phyloP scores from a whole-genome alignment of 2,888 invertebrate species.

The Ptychoptera albimana region DNA sequence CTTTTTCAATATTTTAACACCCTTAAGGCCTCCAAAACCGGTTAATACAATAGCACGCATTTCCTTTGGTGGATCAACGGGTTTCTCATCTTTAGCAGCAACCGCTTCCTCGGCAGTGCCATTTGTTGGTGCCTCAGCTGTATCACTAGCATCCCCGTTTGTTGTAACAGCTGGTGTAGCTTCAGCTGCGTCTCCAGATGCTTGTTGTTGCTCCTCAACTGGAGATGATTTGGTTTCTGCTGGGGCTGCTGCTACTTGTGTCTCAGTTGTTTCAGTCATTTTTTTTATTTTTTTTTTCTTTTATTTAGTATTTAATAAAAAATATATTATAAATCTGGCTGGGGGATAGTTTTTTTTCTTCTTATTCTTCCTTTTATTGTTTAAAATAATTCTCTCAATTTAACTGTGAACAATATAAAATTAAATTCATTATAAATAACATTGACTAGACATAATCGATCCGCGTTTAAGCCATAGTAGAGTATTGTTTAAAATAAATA shows the following conservation, averaged over 20 bases:
- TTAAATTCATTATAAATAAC: too few species aligned
- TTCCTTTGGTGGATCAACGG: constrained; percentile 52
- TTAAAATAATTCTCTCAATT: too few species aligned
- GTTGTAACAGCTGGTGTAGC: background rate
- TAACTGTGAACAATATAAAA: too few species aligned
- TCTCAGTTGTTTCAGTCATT: constrained; percentile 2
- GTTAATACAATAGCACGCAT: constrained; percentile 74
- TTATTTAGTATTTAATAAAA: background rate
- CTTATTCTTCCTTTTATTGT: too few species aligned
- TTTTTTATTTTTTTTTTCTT: background rate
- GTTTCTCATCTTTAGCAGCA: constrained; percentile 33
- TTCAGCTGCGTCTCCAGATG: background rate
- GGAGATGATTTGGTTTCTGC: background rate
- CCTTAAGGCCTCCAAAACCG: constrained; percentile 73
- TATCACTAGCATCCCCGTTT: background rate
- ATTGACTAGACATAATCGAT: too few species aligned
- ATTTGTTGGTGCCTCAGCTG: constrained; percentile 13
- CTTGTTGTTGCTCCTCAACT: background rate
- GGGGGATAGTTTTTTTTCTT: too few species aligned
- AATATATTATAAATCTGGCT: too few species aligned
- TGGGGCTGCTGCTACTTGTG: background rate
- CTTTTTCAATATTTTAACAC: constrained; percentile 67
- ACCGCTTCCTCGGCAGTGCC: constrained; percentile 22
- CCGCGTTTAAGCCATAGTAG: too few species aligned
- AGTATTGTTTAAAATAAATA: too few species aligned